Conservation (phyloP, 2,113 vertebrate species). For the Trachemys scripta region DNA sequence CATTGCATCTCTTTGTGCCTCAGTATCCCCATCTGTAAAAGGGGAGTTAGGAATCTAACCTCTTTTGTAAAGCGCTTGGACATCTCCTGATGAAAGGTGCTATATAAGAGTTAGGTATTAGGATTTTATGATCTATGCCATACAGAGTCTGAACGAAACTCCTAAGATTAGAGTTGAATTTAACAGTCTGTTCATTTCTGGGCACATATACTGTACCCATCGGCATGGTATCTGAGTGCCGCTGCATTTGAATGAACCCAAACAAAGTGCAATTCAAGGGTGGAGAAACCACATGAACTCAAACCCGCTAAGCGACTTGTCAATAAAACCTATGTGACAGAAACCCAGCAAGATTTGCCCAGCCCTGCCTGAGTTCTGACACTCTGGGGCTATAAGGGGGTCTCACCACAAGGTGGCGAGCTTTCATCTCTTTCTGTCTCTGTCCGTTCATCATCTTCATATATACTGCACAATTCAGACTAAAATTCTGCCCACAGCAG, state of each 20-base stretch:
- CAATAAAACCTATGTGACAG: not conserved
- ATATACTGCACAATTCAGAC: not conserved
- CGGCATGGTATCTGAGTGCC: not conserved
- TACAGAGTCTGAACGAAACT: not conserved
- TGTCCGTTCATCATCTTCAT: not conserved
- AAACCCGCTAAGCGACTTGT: not conserved
- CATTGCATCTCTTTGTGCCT: not conserved
- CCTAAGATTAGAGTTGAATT: not conserved
- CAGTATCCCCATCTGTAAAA: not conserved
- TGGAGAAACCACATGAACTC: not conserved
- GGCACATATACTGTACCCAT: not conserved
- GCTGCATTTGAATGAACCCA: not conserved
- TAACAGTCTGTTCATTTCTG: not conserved
- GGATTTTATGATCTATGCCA: rapidly evolving
- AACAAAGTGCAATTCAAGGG: not conserved
- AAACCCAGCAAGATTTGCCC: not conserved
- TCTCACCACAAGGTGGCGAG: not conserved
- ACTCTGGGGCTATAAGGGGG: rapidly evolving
- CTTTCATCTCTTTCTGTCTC: not conserved
- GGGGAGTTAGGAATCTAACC: not conserved
- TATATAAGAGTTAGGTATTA: not conserved
- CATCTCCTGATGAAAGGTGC: not conserved
- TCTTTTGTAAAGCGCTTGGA: not conserved
- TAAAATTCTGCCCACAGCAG: not conserved
- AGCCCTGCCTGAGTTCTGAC: not conserved